Percentiles rank a stretch among this genome's conserved stretches.
Evolutionary conservation across 2,797 vertebrate genomes (phyloP).

Genomic region (Pantherophis vulpinus): DNA sequence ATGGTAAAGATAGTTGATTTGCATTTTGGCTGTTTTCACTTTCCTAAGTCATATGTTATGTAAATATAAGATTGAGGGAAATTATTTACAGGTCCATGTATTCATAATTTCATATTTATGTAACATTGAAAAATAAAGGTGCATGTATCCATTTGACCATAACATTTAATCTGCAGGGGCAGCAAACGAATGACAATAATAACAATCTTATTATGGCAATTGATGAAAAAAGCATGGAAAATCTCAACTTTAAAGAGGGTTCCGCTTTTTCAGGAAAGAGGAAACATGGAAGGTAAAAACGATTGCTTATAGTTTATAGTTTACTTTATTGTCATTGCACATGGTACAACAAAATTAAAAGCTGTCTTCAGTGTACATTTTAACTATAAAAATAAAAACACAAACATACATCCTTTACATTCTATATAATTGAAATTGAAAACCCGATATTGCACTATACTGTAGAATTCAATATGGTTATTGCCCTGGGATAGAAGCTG

Average conservation of each 20-base stretch:
- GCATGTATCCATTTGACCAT: not conserved
- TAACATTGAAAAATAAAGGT: not conserved
- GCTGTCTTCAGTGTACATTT: too few species aligned
- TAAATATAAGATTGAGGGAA: not conserved
- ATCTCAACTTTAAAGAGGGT: slow-evolving; percentile 11
- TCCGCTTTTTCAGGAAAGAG: slow-evolving; percentile 34
- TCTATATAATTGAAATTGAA: too few species aligned
- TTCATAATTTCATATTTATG: not conserved
- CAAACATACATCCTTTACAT: too few species aligned
- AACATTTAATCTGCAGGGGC: slow-evolving; percentile 12
- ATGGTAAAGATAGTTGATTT: not conserved
- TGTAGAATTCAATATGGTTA: too few species aligned
- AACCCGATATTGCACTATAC: too few species aligned
- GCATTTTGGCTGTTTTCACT: not conserved
- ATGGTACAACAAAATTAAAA: too few species aligned
- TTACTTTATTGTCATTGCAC: too few species aligned
- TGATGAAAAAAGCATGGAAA: slow-evolving; percentile 8
- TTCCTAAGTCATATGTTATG: not conserved
- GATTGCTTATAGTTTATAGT: not conserved
- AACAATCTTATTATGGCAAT: slow-evolving; percentile 15
- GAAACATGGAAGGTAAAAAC: slow-evolving; percentile 57
- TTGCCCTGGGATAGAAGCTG: too few species aligned
- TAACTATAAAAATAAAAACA: too few species aligned
- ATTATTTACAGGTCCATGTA: not conserved
- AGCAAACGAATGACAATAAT: slow-evolving; percentile 30